Base-by-base conservation (phyloP, 2,888 invertebrate species). In the Ceraclea dissimilis region DNA sequence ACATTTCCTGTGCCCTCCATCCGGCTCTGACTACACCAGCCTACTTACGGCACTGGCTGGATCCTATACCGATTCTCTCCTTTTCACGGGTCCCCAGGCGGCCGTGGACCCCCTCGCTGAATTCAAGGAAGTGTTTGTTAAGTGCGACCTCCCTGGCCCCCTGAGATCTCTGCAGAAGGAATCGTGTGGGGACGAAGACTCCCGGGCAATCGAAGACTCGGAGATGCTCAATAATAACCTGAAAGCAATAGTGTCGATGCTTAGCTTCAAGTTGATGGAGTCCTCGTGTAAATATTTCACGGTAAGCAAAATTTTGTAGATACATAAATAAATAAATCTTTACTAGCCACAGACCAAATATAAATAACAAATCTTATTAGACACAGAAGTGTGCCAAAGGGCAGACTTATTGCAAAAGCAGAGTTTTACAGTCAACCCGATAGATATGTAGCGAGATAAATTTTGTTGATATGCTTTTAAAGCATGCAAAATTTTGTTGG, bases 281-380 rank as follows among this genome's bases (percentile, higher is more conserved):
- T 79, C 85, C 1, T 79, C 81, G 58, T 84, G 85, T 51, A 88
- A 83, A 71, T 76, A 81, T 70, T 78, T 83, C 64, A 79, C 83
- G 66, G 88, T 87, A 17, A 57, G 44, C 54, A n/a, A 49, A 20
- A 52, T 52, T 46, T n/a, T n/a, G n/a, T n/a, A n/a, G n/a, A n/a
- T n/a, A n/a, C n/a, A n/a, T n/a, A n/a, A n/a, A n/a, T n/a, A n/a
- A n/a, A n/a, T n/a, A n/a, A n/a, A n/a, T n/a, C n/a, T n/a, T n/a
- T n/a, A n/a, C n/a, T n/a, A n/a, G n/a, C n/a, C n/a, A n/a, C n/a
- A n/a, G n/a, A n/a, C n/a, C n/a, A n/a, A n/a, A n/a, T n/a, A n/a
- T n/a, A n/a, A n/a, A n/a, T n/a, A n/a, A n/a, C n/a, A n/a, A n/a
- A n/a, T n/a, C n/a, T n/a, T n/a, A n/a, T n/a, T n/a, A n/a, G n/a